phyloP scores from a whole-genome alignment of 2,888 invertebrate genomes.

The Noctua fimbriata region DNA sequence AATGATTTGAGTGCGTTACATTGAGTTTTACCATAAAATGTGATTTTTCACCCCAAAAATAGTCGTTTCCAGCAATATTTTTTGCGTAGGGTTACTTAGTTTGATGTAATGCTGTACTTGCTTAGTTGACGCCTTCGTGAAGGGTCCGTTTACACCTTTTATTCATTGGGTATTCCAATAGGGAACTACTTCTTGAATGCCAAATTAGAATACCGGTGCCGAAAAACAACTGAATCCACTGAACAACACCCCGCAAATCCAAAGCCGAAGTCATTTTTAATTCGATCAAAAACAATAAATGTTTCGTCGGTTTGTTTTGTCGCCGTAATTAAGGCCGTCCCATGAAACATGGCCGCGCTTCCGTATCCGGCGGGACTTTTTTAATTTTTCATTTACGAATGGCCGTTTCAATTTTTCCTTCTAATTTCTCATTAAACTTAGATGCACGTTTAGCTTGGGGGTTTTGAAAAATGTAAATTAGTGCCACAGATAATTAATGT shows the following conservation, averaged over 20 bases:
- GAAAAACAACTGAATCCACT: conserved; percentile 7
- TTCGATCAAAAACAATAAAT: conserved; percentile 69
- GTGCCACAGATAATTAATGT: conserved; percentile 72
- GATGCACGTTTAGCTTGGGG: conserved; percentile 77
- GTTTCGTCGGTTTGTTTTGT: conserved; percentile 78
- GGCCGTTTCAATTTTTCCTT: conserved; percentile 83
- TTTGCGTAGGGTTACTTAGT: no score
- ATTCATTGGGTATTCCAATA: not conserved
- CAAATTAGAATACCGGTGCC: not conserved
- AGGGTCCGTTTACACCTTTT: no score
- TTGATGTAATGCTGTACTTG: no score
- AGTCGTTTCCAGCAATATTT: no score
- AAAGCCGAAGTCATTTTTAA: conserved; percentile 60
- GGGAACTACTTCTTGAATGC: not conserved
- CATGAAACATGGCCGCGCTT: conserved; percentile 82
- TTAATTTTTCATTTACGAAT: conserved; percentile 87
- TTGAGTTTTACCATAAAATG: no score
- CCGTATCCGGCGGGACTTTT: conserved; percentile 84
- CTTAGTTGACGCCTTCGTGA: no score
- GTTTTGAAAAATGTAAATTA: conserved; percentile 77
- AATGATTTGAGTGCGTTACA: no score
- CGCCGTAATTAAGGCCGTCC: conserved; percentile 82
- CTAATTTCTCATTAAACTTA: conserved; percentile 87
- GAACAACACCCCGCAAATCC: conserved; percentile 29
- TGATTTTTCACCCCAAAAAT: no score